These are phyloP conservation scores for Copidosoma floridanum DNA, from an alignment of 1,140 invertebrate species.

Conservation along the genomic window DNA sequence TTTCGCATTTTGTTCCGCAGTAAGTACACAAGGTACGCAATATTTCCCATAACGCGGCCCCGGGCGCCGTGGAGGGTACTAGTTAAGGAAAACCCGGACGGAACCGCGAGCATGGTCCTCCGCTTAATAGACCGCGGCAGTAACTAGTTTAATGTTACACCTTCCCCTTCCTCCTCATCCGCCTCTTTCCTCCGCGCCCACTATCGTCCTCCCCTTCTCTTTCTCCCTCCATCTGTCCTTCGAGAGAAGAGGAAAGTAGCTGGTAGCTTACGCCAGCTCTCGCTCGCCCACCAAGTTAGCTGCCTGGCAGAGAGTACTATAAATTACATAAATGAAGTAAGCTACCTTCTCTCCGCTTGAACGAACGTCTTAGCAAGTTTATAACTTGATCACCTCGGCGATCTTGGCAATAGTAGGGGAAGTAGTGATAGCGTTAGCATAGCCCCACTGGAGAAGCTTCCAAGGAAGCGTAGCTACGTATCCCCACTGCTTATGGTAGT, in stretches of 20 bases:
- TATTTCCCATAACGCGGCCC: too few relatives aligned
- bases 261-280: constrained; percentile 3
- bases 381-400: constrained; percentile 45
- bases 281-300: constrained; percentile 26
- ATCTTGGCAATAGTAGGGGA: too few relatives aligned
- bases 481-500: too few relatives aligned
- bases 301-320: constrained; percentile 41
- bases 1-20: too few relatives aligned
- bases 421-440: too few relatives aligned
- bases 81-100: constrained; percentile 17
- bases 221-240: constrained; percentile 19
- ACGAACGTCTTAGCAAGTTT: constrained; percentile 47
- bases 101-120: constrained; percentile 27
- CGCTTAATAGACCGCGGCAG: constrained; percentile 34
- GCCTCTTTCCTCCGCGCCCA: not conserved
- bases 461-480: too few relatives aligned
- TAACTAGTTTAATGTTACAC: constrained; percentile 47
- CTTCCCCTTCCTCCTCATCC: constrained; percentile 11
- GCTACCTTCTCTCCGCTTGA: constrained; percentile 29
- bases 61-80: not conserved
- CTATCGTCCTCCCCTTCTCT: too few relatives aligned
- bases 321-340: constrained; percentile 52
- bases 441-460: too few relatives aligned
- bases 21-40: too few relatives aligned
- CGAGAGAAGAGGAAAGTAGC: constrained; percentile 18